Conservation (phyloP, 2,797 vertebrate genomes). For the Oreonectes daqikongensis region DNA sequence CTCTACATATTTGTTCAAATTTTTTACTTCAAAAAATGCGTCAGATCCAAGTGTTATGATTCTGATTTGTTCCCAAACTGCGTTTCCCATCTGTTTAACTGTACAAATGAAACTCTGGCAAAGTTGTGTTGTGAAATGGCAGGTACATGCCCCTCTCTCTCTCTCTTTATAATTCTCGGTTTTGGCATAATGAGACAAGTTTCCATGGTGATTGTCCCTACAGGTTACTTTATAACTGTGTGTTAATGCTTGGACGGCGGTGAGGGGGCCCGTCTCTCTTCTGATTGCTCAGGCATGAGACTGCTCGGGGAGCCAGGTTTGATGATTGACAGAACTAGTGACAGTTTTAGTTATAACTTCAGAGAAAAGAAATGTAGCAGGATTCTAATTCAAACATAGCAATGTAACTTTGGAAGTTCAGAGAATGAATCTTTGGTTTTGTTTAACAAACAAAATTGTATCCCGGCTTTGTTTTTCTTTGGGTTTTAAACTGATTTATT, state of each 20-base stretch:
- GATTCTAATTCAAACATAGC: not conserved
- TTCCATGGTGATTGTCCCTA: constrained; percentile 77
- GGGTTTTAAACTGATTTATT: not conserved
- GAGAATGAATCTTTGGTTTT: not conserved
- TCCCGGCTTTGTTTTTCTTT: too few relatives aligned
- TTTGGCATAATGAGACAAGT: constrained; percentile 71
- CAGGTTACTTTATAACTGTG: constrained; percentile 75
- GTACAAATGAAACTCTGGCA: constrained; percentile 41
- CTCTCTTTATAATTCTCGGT: constrained; percentile 62
- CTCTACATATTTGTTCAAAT: not conserved
- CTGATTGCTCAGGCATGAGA: constrained; percentile 62
- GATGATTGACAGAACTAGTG: constrained; percentile 57
- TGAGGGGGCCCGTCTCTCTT: constrained; percentile 42
- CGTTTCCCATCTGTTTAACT: constrained; percentile 33
- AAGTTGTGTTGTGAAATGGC: constrained; percentile 59
- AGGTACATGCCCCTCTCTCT: constrained; percentile 55
- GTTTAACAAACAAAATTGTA: not conserved
- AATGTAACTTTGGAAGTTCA: not conserved
- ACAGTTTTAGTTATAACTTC: constrained; percentile 8
- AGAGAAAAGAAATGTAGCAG: not conserved
- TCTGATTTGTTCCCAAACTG: not conserved
- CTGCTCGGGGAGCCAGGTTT: constrained; percentile 55
- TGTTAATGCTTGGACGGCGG: constrained; percentile 74
- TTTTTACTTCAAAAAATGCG: not conserved
- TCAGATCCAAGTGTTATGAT: not conserved